Conservation (phyloP, 1,140 invertebrate species). For the Lordiphosa stackelbergi region DNA sequence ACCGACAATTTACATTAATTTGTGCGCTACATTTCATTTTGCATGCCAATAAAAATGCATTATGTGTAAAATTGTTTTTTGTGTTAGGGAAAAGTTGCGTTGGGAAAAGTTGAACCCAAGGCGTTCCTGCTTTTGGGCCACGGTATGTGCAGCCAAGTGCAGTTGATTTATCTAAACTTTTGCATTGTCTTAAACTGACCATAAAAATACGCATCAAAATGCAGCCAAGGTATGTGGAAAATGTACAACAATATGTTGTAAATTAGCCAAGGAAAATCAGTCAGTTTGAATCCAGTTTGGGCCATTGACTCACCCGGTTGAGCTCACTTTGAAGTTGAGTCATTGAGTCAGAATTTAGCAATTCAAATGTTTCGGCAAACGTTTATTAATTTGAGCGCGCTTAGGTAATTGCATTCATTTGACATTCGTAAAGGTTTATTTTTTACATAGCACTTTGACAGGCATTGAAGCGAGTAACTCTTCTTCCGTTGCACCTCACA, state of each 20-base stretch:
- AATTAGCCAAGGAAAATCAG: constrained; percentile 8
- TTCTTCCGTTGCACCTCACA: constrained; percentile 1
- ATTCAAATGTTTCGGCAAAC: constrained; percentile 8
- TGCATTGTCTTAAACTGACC: constrained; percentile 11
- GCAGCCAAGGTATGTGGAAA: constrained; percentile 10
- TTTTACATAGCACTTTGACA: not conserved
- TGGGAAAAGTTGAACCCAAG: constrained; percentile 1
- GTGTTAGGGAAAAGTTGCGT: constrained; percentile 1
- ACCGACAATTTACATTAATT: constrained; percentile 9
- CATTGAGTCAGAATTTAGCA: constrained; percentile 7
- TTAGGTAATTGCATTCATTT: constrained; percentile 10
- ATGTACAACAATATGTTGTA: constrained; percentile 8
- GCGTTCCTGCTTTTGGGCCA: not conserved
- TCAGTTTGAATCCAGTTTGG: not conserved
- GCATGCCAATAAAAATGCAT: constrained; percentile 10
- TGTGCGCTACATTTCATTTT: constrained; percentile 6
- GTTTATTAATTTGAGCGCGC: constrained; percentile 1
- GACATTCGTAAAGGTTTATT: constrained; percentile 5
- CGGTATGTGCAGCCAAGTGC: constrained; percentile 8
- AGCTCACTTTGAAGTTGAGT: constrained; percentile 3
- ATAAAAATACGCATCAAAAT: constrained; percentile 14
- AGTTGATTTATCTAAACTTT: constrained; percentile 14
- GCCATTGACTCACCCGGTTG: constrained; percentile 11
- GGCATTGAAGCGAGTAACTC: not conserved
- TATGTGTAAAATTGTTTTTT: not conserved